A percentile compares a stretch with the other conserved stretches of the same genome.
Conservation (phyloP, 2,888 invertebrate species). For the Eupeodes luniger region DNA sequence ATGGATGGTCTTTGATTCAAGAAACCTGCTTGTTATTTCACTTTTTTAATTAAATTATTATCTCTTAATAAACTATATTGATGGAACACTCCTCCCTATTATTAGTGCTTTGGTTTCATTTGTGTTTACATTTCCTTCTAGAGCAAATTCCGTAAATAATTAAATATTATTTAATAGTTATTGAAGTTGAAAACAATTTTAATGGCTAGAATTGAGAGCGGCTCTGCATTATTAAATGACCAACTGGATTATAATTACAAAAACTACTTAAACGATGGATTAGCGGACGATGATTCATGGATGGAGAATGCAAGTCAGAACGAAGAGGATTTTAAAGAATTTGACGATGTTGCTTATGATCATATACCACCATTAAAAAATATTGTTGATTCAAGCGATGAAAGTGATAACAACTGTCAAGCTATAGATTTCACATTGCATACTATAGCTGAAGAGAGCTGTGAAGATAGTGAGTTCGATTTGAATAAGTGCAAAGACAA, state of each 20-base stretch:
- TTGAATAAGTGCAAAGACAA: conserved; percentile 77
- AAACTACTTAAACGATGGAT: conserved; percentile 90
- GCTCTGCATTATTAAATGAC: background rate
- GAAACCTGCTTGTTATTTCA: no score
- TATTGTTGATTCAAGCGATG: conserved; percentile 88
- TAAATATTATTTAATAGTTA: no score
- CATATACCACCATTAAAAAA: conserved; percentile 81
- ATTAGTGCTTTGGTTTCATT: no score
- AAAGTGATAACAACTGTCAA: conserved; percentile 92
- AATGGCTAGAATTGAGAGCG: background rate
- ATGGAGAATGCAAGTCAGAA: conserved; percentile 94
- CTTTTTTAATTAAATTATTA: no score
- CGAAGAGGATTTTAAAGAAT: conserved; percentile 86
- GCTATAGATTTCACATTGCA: conserved; percentile 94
- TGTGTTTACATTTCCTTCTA: no score
- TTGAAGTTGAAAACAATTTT: background rate
- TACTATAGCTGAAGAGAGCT: conserved; percentile 97
- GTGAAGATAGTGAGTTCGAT: conserved; percentile 95
- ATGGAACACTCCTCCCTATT: no score
- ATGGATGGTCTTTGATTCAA: no score
- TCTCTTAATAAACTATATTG: no score
- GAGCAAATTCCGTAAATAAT: no score
- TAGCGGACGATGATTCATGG: conserved; percentile 96
- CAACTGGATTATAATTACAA: background rate
- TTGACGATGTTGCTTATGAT: conserved; percentile 84